Evolutionary conservation across 2,113 vertebrate species (phyloP).

Genomic region (Brachyistius frenatus): DNA sequence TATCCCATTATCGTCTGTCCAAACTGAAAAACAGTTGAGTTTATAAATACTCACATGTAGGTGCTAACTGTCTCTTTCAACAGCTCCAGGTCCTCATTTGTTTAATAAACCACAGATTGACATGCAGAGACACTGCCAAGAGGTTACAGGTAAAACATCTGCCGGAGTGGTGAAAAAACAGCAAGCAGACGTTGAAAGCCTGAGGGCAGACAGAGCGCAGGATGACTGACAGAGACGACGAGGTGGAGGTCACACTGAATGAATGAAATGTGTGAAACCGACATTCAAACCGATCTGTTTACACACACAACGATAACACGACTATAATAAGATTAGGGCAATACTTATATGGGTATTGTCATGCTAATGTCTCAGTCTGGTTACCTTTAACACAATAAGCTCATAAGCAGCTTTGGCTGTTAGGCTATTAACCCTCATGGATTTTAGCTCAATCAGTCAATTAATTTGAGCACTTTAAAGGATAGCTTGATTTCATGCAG

Average conservation of each 20-base stretch:
- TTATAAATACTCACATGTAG: background rate
- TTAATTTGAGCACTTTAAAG: constrained; percentile 25
- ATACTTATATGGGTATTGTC: constrained; percentile 21
- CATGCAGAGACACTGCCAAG: constrained; percentile 17
- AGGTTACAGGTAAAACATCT: constrained; percentile 63
- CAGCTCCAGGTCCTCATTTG: constrained; percentile 33
- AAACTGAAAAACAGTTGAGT: too few relatives aligned
- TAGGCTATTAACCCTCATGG: constrained; percentile 17
- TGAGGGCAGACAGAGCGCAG: constrained; percentile 47
- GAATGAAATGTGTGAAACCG: constrained; percentile 1
- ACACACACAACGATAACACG: background rate
- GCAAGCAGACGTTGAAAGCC: constrained; percentile 45
- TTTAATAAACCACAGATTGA: constrained; percentile 57
- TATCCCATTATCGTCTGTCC: too few relatives aligned
- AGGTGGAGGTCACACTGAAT: background rate
- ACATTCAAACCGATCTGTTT: constrained; percentile 12
- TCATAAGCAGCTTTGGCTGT: constrained; percentile 66
- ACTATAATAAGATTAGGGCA: constrained; percentile 38
- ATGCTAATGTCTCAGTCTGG: constrained; percentile 48
- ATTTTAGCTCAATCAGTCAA: constrained; percentile 25
- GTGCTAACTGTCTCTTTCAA: constrained; percentile 30
- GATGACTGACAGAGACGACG: background rate
- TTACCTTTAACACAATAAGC: constrained; percentile 24
- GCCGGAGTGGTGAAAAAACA: constrained; percentile 42
- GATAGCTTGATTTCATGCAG: background rate